These are phyloP conservation scores for Montifringilla adamsi DNA, from an alignment of 2,113 vertebrate species.

Conservation along the genomic window DNA sequence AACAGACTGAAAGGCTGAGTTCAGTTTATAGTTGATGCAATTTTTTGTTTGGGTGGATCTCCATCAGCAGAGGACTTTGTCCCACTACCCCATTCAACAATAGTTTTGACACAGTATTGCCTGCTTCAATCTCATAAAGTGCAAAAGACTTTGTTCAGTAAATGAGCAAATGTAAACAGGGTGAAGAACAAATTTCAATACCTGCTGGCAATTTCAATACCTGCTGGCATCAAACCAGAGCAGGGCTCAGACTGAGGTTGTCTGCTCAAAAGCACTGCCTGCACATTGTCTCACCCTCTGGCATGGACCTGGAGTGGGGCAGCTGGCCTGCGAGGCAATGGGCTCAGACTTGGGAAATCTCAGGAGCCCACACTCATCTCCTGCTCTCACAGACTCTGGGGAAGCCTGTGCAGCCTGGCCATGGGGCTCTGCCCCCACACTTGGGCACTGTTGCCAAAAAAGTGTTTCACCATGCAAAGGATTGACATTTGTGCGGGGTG, in stretches of 20 bases:
- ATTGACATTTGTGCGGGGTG: not conserved
- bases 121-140: not conserved
- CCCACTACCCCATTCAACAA: not conserved
- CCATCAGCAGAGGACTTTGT: not conserved
- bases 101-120: not conserved
- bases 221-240: not conserved
- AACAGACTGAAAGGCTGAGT: not conserved
- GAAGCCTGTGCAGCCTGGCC: not conserved
- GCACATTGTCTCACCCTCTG: not conserved
- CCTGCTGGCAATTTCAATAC: not conserved
- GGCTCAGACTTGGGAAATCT: fast-evolving
- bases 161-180: not conserved
- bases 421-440: fast-evolving
- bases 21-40: not conserved
- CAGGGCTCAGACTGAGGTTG: not conserved
- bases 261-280: not conserved
- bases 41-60: not conserved
- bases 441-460: not conserved
- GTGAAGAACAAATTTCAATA: not conserved
- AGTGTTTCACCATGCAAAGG: not conserved
- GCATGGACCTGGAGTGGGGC: not conserved
- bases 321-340: not conserved
- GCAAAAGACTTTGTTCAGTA: fast-evolving
- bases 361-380: not conserved
- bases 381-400: not conserved